Base-by-base conservation (phyloP, 1,140 invertebrate species). In the Tetraneura akinire region DNA sequence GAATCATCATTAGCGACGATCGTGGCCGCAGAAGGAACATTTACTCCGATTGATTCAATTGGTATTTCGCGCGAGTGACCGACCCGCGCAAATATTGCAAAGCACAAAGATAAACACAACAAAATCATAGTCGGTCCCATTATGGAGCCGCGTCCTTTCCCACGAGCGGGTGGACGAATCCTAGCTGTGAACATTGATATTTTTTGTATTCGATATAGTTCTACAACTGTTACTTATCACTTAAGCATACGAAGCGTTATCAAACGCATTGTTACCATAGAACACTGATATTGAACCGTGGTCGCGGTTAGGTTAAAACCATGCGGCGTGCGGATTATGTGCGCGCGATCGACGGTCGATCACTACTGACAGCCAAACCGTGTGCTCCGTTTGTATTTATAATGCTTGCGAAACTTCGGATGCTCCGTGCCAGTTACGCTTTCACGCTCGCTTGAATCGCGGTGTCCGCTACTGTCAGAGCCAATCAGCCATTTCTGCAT, bases 391-490 rank as follows among this genome's bases (percentile, higher is more conserved):
- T 62, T 55, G 42, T 78, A 60, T 78, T 78, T 78, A 78, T 78
- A 78, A 47, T 55, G 55, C 53, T 76, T 76, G 73, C 73, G 55
- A 76, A 32, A 76, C 73, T 21, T 78, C 74, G 55, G 74, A 78
- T 78, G 74, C 37, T 78, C 55, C 53, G 51, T 73, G 51, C 71
- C 37, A 47, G 74, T 62, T 47, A 60, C 74, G 74, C 55, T 78
- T 78, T 78, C 74, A 78, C 53, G 74, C 55, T 78, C 57, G 73
- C 32, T 45, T 21, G 29, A 42, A 53, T 5, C 73, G 71, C 42
- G 16, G 71, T 66, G 32, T 37, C 62, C 62, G 26, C 73, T 21
- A 13, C 23, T 32, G 49, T 29, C 73, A 32, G n/a, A 62, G 74
- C 37, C 74, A 78, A 78, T 78, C 74, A 60, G 55, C 74, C 55